phyloP scores from a whole-genome alignment of 2,797 vertebrate genomes.

The Myiothlypis chrysogaster region DNA sequence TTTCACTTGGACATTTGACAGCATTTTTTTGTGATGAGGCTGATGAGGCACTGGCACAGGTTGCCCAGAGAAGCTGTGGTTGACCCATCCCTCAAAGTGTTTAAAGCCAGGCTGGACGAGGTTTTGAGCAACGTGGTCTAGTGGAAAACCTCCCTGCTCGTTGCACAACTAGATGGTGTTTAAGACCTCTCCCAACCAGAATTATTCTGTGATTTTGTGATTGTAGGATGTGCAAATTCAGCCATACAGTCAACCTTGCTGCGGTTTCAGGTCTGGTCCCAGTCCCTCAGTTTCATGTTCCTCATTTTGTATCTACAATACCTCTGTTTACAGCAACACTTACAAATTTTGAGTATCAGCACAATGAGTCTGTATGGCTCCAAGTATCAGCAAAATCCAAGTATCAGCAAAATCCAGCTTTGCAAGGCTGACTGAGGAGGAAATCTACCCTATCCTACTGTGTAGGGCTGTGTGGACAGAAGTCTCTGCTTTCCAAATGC shows the following conservation, averaged over 20 bases:
- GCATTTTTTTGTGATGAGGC: background rate
- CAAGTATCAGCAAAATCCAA: background rate
- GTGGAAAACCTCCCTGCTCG: background rate
- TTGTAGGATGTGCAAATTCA: background rate
- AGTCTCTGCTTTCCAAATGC: background rate
- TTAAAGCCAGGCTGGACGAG: background rate
- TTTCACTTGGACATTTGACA: background rate
- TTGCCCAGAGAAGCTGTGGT: background rate
- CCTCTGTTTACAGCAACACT: background rate
- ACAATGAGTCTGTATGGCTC: background rate
- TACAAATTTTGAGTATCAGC: background rate
- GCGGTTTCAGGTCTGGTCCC: background rate
- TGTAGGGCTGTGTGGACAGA: background rate
- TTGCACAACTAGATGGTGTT: background rate
- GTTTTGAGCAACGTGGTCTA: background rate
- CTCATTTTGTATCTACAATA: background rate
- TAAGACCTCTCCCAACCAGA: background rate
- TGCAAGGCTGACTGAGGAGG: background rate
- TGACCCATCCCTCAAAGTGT: background rate
- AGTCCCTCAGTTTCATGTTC: background rate
- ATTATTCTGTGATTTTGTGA: background rate
- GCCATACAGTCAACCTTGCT: background rate
- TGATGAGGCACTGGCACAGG: background rate
- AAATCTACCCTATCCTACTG: background rate
- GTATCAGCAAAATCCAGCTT: background rate